Evolutionary conservation across 2,888 invertebrate species (phyloP), one percentile per base, ranked within the genome.

Genomic region (Acheta domesticus): DNA sequence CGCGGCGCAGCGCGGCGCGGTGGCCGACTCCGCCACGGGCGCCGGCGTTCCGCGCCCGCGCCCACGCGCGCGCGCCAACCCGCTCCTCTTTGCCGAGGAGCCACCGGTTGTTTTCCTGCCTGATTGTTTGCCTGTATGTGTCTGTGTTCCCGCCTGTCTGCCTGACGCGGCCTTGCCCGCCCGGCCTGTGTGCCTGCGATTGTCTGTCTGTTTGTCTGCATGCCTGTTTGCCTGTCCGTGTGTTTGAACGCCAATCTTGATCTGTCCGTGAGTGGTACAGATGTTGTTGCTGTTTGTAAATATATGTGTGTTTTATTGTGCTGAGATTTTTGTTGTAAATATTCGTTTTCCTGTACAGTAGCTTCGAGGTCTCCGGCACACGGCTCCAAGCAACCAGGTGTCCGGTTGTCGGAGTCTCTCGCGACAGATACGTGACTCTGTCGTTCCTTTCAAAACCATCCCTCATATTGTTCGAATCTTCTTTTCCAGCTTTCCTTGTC

Each of bases 181-280:
- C 62, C n/a, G 62, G 62, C 62, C 62, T n/a, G 62, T 62, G 8
- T 62, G 62, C 62, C n/a, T 62, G 62, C n/a, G 62, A n/a, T 62
- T 11, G 62, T 62, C 62, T 62, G 62, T 19, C 62, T 19, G 36
- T 36, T n/a, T 62, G 62, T 62, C 62, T n/a, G 62, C 62, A 62
- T 62, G 62, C 62, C 62, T n/a, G 62, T 62, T 62, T 62, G 62
- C 62, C 62, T 62, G 62, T n/a, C 62, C 62, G 62, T 62, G 62
- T 62, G 62, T 62, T 62, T 62, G 62, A 36, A 5, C 36, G 36
- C 36, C 36, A 36, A 36, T 36, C 36, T 62, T 62, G 14, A n/a
- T 62, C 62, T 62, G 62, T 1, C n/a, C n/a, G 62, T 62, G 62
- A 19, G 62, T 62, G 62, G 36, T 36, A 62, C 62, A 62, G n/a